Percentiles rank a stretch among this genome's conserved stretches.
phyloP scores from a whole-genome alignment of 2,888 invertebrate genomes.

The Synanthedon tipuliformis region DNA sequence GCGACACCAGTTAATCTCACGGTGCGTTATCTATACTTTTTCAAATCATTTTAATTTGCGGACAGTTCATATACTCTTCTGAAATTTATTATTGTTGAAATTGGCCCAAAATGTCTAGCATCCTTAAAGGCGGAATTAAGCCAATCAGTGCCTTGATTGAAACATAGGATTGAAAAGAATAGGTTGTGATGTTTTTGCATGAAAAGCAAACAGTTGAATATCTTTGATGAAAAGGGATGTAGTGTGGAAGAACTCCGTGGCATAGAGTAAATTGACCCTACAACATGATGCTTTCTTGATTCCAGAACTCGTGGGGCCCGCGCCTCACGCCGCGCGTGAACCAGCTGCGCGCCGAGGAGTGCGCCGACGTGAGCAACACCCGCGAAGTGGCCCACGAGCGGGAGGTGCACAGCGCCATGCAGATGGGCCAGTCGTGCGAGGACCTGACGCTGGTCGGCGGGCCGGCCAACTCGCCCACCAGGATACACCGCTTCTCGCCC shows the following conservation, averaged over 20 bases:
- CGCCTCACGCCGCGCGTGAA: conserved; percentile 86
- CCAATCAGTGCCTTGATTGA: too few species aligned
- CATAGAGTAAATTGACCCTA: background rate
- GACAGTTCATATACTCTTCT: too few species aligned
- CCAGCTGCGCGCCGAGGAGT: conserved; percentile 90
- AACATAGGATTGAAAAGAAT: too few species aligned
- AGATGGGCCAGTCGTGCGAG: conserved; percentile 95
- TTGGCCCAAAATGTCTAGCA: too few species aligned
- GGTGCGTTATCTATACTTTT: background rate
- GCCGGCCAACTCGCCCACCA: conserved; percentile 58
- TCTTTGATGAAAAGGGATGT: too few species aligned
- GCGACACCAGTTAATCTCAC: conserved; percentile 35
- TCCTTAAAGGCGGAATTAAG: too few species aligned
- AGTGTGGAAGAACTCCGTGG: too few species aligned
- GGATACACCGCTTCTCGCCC: conserved; percentile 63
- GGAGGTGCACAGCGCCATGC: conserved; percentile 90
- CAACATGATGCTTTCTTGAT: background rate
- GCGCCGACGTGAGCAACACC: conserved; percentile 82
- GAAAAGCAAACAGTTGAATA: too few species aligned
- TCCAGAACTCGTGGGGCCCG: conserved; percentile 69
- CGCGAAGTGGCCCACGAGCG: conserved; percentile 93
- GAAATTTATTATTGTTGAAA: too few species aligned
- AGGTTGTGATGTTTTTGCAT: too few species aligned
- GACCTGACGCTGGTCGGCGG: conserved; percentile 79
- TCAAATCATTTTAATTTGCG: too few species aligned